Conservation (phyloP, 2,113 vertebrate genomes). For the Sinosuthora webbiana region DNA sequence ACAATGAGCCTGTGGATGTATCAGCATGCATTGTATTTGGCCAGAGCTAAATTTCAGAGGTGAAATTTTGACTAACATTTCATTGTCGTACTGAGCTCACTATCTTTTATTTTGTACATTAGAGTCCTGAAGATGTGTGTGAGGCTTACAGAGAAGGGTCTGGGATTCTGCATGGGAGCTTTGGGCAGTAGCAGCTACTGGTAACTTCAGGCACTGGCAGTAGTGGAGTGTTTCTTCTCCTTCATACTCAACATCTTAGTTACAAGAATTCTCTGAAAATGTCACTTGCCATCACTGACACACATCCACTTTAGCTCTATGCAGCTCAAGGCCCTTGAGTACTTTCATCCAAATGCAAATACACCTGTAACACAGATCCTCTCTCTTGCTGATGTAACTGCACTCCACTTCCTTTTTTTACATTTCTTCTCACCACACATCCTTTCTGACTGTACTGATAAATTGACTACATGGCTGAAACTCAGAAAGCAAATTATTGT, state of each 20-base stretch:
- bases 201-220: not conserved
- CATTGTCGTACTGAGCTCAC: not conserved
- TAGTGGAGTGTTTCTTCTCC: not conserved
- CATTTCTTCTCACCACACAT: not conserved
- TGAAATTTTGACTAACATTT: not conserved
- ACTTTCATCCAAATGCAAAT: not conserved
- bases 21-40: not conserved
- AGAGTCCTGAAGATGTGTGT: not conserved
- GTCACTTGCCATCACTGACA: not conserved
- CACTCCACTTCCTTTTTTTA: not conserved
- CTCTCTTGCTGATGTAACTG: not conserved
- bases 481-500: not conserved
- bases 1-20: not conserved
- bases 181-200: not conserved
- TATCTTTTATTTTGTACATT: not conserved
- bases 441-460: not conserved
- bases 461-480: not conserved
- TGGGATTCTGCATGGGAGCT: not conserved
- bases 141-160: not conserved
- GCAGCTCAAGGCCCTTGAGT: not conserved
- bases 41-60: not conserved
- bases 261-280: not conserved
- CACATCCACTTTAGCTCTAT: not conserved
- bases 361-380: not conserved
- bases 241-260: not conserved